Evolutionary conservation across 1,140 invertebrate species (phyloP).

Genomic region (Chionoecetes opilio): DNA sequence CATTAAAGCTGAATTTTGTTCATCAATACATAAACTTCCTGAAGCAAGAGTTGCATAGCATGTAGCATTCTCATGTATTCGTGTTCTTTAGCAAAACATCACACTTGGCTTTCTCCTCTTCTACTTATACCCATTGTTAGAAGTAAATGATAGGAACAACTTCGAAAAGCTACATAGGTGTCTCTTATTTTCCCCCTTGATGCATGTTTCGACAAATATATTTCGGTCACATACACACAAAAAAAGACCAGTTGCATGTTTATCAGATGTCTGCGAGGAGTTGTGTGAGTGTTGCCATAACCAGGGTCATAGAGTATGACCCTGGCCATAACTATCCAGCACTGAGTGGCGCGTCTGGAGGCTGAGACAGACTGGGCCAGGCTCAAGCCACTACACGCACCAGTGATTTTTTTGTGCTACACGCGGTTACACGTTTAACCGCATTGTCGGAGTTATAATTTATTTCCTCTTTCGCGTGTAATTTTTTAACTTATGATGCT

Average conservation of each 20-base stretch:
- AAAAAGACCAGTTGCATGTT: background rate
- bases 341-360: background rate
- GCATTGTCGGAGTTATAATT: background rate
- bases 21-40: background rate
- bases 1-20: background rate
- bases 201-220: too few species aligned
- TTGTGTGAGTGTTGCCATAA: too few species aligned
- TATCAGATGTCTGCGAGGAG: background rate
- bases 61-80: background rate
- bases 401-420: background rate
- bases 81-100: background rate
- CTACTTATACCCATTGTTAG: background rate
- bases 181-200: background rate
- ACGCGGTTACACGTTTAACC: background rate
- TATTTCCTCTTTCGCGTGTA: background rate
- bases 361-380: background rate
- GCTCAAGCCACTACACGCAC: background rate
- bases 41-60: background rate
- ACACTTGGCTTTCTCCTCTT: background rate
- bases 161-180: background rate
- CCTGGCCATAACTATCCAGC: too few species aligned
- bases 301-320: background rate
- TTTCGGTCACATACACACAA: too few species aligned
- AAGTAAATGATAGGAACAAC: background rate
- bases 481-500: too few species aligned